A percentile compares a stretch with the other conserved stretches of the same genome.
phyloP scores from a whole-genome alignment of 2,888 invertebrate species.

The Melangyna quadrimaculata region DNA sequence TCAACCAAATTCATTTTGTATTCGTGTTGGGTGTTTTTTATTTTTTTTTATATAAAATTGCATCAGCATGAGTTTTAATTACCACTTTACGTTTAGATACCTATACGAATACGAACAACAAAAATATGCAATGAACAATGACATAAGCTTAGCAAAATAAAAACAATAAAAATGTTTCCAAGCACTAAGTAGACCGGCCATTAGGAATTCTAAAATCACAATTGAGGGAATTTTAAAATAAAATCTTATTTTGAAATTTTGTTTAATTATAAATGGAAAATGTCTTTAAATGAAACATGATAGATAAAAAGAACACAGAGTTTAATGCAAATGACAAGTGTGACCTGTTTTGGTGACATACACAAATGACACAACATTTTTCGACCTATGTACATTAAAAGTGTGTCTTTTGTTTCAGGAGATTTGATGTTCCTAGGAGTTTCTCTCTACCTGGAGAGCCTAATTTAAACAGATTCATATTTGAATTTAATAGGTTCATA shows the following conservation, averaged over 20 bases:
- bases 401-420: no score
- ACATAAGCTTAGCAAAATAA: neutral
- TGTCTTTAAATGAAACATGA: neutral
- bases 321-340: neutral
- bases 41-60: slow-evolving; percentile 48
- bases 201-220: slow-evolving; percentile 27
- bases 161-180: neutral
- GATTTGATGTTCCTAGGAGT: no score
- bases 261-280: neutral
- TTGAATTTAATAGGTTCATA: no score
- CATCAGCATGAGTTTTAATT: slow-evolving; percentile 62
- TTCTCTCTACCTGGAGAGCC: no score
- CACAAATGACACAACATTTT: no score
- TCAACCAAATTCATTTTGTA: slow-evolving; percentile 48
- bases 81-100: slow-evolving; percentile 31
- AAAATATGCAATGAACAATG: neutral
- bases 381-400: no score
- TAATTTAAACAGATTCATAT: no score
- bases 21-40: slow-evolving; percentile 27
- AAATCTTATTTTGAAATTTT: neutral
- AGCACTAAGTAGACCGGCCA: neutral
- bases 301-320: neutral
- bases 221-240: neutral
- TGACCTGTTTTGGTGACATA: no score
- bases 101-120: neutral